phyloP scores from a whole-genome alignment of 2,888 invertebrate species.

The Elaeidobius kamerunicus region DNA sequence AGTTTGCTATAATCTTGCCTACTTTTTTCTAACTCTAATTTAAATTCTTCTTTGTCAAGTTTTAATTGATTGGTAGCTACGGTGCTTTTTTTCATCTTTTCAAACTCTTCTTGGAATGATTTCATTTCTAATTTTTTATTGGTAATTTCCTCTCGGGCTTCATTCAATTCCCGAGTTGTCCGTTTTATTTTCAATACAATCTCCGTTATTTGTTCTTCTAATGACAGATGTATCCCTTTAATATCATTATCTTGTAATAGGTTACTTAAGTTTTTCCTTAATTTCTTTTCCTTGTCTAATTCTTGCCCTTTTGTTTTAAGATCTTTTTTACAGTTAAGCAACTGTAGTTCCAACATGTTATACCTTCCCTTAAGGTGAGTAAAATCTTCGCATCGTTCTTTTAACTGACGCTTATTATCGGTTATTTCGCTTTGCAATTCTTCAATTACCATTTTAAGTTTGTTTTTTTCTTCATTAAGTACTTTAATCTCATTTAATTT shows the following conservation, averaged over 20 bases:
- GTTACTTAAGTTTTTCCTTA: neutral
- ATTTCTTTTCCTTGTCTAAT: neutral
- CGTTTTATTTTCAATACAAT: neutral
- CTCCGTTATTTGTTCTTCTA: neutral
- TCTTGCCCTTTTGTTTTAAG: neutral
- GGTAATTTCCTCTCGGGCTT: neutral
- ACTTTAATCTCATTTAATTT: neutral
- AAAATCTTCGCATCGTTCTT: slow-evolving; percentile 7
- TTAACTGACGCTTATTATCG: slow-evolving; percentile 4
- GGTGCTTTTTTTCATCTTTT: neutral
- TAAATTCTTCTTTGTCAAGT: neutral
- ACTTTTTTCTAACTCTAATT: neutral
- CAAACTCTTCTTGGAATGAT: neutral
- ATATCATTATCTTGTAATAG: neutral
- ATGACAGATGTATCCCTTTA: neutral
- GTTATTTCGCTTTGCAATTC: neutral
- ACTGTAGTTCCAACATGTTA: slow-evolving; percentile 1
- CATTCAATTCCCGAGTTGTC: neutral
- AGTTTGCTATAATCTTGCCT: neutral
- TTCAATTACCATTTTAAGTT: neutral
- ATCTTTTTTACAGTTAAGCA: neutral
- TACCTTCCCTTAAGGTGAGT: slow-evolving; percentile 2
- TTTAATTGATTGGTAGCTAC: neutral
- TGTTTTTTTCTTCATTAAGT: neutral
- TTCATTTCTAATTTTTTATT: neutral